Evolutionary conservation across 2,113 vertebrate species (phyloP), one percentile per base, ranked within the genome.

Genomic region (Pao palembangensis): DNA sequence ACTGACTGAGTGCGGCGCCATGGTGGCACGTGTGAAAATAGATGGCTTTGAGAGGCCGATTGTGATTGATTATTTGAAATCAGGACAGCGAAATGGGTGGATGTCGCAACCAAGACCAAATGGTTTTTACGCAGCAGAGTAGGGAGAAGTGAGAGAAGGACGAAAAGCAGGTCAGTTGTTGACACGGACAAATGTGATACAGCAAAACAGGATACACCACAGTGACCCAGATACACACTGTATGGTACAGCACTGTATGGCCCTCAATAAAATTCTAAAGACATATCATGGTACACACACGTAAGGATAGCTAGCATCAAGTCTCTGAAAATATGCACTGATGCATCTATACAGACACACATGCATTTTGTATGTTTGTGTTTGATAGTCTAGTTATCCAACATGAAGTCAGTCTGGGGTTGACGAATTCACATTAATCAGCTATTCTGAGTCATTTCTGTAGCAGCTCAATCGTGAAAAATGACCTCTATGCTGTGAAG

Each of bases 121-220:
- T 81, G 85, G 75, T 80, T 84, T 47, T 84, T 77, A 75, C 78
- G 76, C 80, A 71, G 78, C 65, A 60, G 52, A 72, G 62, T 53
- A 73, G 60, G 62, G 58, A 74, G 54, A 41, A 44, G 65, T 38
- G 54, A 70, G 70, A 68, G 58, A 69, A 63, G 72, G 62, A 78
- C 72, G 71, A 78, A 86, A 88, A 89, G 64, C 88, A 86, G 88
- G 88, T 89, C 88, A 88, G 80, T 69, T 83, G 86, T 78, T 88
- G 87, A 87, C 83, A 84, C 68, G 85, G 78, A 87, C 73, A 66
- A 87, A 88, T 86, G 79, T 49, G 69, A 81, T 67, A 55, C 47
- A 47, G 74, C 69, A 59, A 59, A 72, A 53, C 66, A 78, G 75
- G 64, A 76, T 55, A 51, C 66, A 64, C 65, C 57, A 51, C 67